Evolutionary conservation across 2,113 vertebrate species (phyloP).

Genomic region (Crotophaga sulcirostris): DNA sequence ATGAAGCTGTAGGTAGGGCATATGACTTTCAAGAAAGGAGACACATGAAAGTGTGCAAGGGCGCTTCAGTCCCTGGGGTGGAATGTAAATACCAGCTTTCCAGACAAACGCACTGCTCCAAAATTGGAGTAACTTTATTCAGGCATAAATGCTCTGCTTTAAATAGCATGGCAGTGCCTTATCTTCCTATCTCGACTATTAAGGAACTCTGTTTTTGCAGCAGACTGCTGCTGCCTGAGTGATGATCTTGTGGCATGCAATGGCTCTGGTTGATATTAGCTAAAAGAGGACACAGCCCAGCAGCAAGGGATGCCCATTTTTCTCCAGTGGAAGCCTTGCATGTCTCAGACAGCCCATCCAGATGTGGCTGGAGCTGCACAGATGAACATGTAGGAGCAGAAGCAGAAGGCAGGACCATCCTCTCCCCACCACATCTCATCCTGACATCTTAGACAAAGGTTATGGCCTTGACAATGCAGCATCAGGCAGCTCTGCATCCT

Average conservation of each 20-base stretch:
- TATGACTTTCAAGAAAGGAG: constrained; percentile 39
- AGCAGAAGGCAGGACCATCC: background rate
- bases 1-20: constrained; percentile 7
- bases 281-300: rapidly evolving
- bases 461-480: background rate
- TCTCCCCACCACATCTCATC: background rate
- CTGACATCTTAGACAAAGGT: background rate
- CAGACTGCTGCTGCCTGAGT: background rate
- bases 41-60: constrained; percentile 8
- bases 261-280: background rate
- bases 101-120: background rate
- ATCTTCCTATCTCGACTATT: background rate
- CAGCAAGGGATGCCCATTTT: background rate
- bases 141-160: background rate
- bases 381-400: no score
- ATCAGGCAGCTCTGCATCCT: background rate
- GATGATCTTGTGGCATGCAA: background rate
- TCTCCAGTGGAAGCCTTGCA: background rate
- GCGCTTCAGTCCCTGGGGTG: constrained; percentile 15
- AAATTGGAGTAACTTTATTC: background rate
- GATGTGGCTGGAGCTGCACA: background rate
- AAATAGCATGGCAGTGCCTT: background rate
- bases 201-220: background rate
- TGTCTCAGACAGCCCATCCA: background rate
- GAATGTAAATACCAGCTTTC: constrained; percentile 44